Evolutionary conservation across 2,888 invertebrate genomes (phyloP), one percentile per base, ranked within the genome.

Genomic region (Apamea anceps): DNA sequence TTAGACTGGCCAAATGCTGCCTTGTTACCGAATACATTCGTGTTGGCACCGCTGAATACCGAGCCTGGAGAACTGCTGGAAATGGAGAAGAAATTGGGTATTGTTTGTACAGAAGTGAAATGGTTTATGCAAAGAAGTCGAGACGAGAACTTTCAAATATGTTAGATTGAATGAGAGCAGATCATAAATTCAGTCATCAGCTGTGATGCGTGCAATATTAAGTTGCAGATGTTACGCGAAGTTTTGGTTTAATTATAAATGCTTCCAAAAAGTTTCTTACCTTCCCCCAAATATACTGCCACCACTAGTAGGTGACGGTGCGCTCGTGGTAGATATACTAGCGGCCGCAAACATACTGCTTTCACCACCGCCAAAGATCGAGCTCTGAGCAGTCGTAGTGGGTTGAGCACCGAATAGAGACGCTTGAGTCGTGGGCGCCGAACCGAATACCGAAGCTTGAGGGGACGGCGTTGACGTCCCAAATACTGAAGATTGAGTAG

Each of bases 251-350:
- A 25, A 12, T 57, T 12, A 57, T 12, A 25, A n/a, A n/a, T 13
- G 57, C 7, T 28, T n/a, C 51, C 2, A 48, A n/a, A 65, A 68
- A 13, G 7, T 2, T 32, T 71, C 85, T 93, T 91, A 96, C 96
- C 95, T 92, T 87, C 93, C 93, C 42, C 95, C 96, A 88, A 97
- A 96, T 84, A 96, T 94, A 87, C 91, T 96, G 70, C 95, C 95
- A 12, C 94, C 93, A 65, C 91, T 93, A 2, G 90, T 87, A 45
- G 90, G 93, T 10, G 94, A 90, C 0, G 95, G 90, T 0, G 96
- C 94, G 71, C 90, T 95, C 0, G 96, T 96, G 0, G 96, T 95
- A 0, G 97, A 96, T 88, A 97, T 97, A 87, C 94, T 96, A 25
- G 96, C 96, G 0, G 95, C 91, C 2, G 96, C 96, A 87, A 97